Conservation (phyloP, 2,888 invertebrate species). For the Panzeria rudis region DNA sequence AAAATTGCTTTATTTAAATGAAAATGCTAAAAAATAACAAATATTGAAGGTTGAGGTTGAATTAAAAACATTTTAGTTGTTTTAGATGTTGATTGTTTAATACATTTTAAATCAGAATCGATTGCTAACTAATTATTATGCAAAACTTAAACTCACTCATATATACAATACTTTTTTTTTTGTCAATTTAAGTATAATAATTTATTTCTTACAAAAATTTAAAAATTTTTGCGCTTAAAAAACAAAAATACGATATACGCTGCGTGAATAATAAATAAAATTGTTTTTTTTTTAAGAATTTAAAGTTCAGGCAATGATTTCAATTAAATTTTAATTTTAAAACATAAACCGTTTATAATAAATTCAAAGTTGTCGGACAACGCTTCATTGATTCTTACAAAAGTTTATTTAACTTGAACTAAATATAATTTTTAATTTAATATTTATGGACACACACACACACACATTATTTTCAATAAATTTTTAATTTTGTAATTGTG, state of each 20-base stretch:
- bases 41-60: constrained; percentile 69
- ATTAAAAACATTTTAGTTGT: constrained; percentile 21
- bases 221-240: constrained; percentile 24
- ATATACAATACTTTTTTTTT: not conserved
- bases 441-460: not conserved
- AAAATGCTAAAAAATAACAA: constrained; percentile 10
- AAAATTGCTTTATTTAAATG: constrained; percentile 21
- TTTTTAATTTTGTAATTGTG: constrained; percentile 30
- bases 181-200: constrained; percentile 31
- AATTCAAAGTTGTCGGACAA: constrained; percentile 33
- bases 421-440: constrained; percentile 21
- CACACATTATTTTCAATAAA: not conserved
- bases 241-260: constrained; percentile 51
- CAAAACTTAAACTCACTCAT: constrained; percentile 33
- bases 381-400: constrained; percentile 59
- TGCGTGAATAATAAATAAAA: constrained; percentile 58
- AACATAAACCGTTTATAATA: constrained; percentile 7
- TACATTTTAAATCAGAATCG: constrained; percentile 35
- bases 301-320: constrained; percentile 18
- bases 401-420: constrained; percentile 59
- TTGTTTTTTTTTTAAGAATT: constrained; percentile 25
- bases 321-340: constrained; percentile 27
- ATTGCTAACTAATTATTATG: constrained; percentile 60
- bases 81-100: constrained; percentile 30
- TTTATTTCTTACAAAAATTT: constrained; percentile 42